These are phyloP conservation scores for Leptarthrus brevirostris DNA, from an alignment of 2,888 invertebrate genomes.

Conservation along the genomic window DNA sequence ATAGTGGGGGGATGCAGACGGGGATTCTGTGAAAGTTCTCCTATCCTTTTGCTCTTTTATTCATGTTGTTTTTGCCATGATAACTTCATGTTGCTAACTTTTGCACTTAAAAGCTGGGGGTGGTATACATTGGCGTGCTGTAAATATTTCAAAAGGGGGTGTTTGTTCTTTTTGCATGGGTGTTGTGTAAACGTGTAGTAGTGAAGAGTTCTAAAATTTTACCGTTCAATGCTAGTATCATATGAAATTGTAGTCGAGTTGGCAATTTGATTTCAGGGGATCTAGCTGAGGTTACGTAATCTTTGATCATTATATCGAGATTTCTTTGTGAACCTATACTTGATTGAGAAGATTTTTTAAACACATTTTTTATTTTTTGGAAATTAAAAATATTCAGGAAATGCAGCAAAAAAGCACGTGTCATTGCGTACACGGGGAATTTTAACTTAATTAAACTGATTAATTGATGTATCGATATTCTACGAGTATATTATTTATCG, in stretches of 20 bases:
- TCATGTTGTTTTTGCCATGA: conserved; percentile 40
- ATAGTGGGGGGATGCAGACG: conserved; percentile 16
- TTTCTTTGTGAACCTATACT: no score
- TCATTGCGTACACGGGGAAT: no score
- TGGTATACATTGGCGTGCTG: conserved; percentile 43
- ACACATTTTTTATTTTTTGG: no score
- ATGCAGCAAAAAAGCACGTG: no score
- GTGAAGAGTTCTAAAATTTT: not conserved
- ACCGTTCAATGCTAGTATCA: conserved; percentile 23
- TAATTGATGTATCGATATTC: no score
- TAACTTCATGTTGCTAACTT: conserved; percentile 51
- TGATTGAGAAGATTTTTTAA: no score
- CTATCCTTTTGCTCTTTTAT: conserved; percentile 41
- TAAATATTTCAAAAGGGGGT: conserved; percentile 39
- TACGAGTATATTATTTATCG: no score
- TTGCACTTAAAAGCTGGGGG: conserved; percentile 50
- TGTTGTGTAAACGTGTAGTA: not conserved
- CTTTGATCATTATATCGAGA: not conserved
- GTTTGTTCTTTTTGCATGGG: not conserved
- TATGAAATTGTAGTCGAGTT: conserved; percentile 28
- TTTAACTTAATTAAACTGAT: no score
- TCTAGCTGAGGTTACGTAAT: conserved; percentile 1
- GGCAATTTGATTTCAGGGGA: not conserved
- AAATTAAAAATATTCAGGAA: no score
- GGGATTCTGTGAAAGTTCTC: conserved; percentile 9